Evolutionary conservation across 2,797 vertebrate species (phyloP), one percentile per base, ranked within the genome.

Genomic region (Micrastur ruficollis): DNA sequence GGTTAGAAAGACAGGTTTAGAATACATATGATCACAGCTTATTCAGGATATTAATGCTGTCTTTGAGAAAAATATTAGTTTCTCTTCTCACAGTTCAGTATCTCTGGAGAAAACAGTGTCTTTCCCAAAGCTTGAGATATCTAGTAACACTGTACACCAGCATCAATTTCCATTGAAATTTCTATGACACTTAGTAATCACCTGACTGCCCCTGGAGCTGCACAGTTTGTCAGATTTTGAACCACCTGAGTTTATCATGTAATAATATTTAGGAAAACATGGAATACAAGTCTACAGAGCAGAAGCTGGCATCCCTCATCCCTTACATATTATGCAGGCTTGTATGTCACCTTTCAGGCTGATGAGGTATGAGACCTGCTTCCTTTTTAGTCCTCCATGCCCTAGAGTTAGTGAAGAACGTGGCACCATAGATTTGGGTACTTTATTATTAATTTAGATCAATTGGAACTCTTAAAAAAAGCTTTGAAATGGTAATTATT

Each of bases 371-470:
- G 6, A 76, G 34, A 92, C 17, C 14, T 56, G 2, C 46, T 80
- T 66, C 52, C 32, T 81, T 82, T 56, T 81, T 46, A 86, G 47
- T 49, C 16, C n/a, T 83, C n/a, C 14, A 17, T 18, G 47, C 58
- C 63, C 46, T 14, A 83, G n/a, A 32, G 53, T 44, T 49, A 95
- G 22, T 34, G n/a, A 93, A 62, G 12, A 86, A 92, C 5, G 14
- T 65, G 34, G 61, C 68, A 91, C 34, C 42, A 89, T 3, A 74
- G 32, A 87, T 88, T 86, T 72, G 18, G 31, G 50, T 67, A 44
- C 27, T 82, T 90, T 40, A 70, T 62, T 90, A 90, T 87, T 91
- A 84, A 93, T 95, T 92, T 63, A 68, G 86, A 63, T 82, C 74
- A 93, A 61, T 1, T 27, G 14, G 36, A 95, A 80, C n/a, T 89